A percentile compares a stretch with the other conserved stretches of the same genome.
phyloP scores from a whole-genome alignment of 2,113 vertebrate species.

The Gnathonemus echidnorhynchus region DNA sequence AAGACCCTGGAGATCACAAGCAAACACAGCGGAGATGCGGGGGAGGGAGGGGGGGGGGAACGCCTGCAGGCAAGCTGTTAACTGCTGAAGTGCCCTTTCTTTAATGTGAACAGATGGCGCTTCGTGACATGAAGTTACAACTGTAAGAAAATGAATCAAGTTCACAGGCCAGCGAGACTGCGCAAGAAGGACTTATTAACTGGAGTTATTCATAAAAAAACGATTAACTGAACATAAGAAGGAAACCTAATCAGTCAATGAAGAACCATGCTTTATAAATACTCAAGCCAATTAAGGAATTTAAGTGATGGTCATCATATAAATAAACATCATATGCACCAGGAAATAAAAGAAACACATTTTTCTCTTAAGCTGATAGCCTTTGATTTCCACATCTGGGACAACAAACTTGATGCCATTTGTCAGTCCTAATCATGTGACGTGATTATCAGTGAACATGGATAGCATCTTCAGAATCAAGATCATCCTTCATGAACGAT shows the following conservation, averaged over 20 bases:
- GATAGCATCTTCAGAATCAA: neutral
- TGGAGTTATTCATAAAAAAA: neutral
- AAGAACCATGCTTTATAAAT: neutral
- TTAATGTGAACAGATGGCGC: neutral
- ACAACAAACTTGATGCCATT: neutral
- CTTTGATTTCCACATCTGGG: neutral
- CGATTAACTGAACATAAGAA: neutral
- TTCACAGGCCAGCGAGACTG: neutral
- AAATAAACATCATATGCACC: neutral
- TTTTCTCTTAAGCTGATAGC: neutral
- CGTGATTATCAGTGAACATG: neutral
- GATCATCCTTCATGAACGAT: neutral
- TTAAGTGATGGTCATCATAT: neutral
- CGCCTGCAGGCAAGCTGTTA: neutral
- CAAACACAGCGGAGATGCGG: neutral
- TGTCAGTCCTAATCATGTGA: neutral
- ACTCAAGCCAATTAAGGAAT: neutral
- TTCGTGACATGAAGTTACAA: neutral
- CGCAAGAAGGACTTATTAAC: neutral
- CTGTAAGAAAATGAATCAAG: neutral
- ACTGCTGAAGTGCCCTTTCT: conserved; percentile 2
- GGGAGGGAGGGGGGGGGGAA: neutral
- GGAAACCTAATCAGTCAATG: neutral
- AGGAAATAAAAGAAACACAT: neutral
- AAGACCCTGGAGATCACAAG: neutral